Evolutionary conservation across 2,113 vertebrate species (phyloP).

Genomic region (Pao palembangensis): DNA sequence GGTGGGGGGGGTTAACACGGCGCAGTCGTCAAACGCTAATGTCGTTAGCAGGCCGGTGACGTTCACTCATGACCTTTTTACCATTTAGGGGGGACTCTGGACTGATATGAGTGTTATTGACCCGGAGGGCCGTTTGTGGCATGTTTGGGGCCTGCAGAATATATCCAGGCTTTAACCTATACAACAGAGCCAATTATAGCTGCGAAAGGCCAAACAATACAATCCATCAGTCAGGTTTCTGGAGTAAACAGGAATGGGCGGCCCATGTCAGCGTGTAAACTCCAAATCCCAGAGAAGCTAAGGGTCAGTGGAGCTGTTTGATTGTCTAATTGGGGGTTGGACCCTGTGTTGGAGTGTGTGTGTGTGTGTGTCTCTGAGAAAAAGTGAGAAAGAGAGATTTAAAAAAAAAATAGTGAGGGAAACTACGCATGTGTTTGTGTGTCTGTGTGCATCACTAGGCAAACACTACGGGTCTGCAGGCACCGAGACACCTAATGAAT

Average conservation of each 20-base stretch:
- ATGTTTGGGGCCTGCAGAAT: conserved; percentile 81
- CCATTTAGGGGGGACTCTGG: conserved; percentile 74
- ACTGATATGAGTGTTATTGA: conserved; percentile 78
- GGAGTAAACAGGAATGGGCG: conserved; percentile 71
- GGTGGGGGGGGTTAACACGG: conserved; percentile 15
- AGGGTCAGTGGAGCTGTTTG: conserved; percentile 75
- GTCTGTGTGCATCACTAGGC: conserved; percentile 40
- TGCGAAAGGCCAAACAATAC: conserved; percentile 78
- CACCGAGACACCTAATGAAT: conserved; percentile 68
- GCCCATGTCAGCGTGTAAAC: conserved; percentile 68
- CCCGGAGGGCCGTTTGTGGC: conserved; percentile 71
- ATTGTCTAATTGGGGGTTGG: conserved; percentile 72
- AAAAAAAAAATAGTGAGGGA: conserved; percentile 35
- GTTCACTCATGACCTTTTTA: conserved; percentile 72
- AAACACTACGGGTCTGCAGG: conserved; percentile 48
- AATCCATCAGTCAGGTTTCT: conserved; percentile 76
- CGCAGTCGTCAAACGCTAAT: conserved; percentile 57
- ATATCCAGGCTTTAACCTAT: conserved; percentile 79
- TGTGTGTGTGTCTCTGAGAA: conserved; percentile 33
- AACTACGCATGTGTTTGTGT: conserved; percentile 24
- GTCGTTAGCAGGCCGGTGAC: conserved; percentile 57
- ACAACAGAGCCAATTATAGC: conserved; percentile 78
- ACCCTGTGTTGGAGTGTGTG: conserved; percentile 18
- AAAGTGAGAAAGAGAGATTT: conserved; percentile 39
- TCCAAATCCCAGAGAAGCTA: conserved; percentile 68